A percentile compares a stretch with the other conserved stretches of the same genome.
phyloP scores from a whole-genome alignment of 2,888 invertebrate genomes.

The Scaptomyza polygonia region DNA sequence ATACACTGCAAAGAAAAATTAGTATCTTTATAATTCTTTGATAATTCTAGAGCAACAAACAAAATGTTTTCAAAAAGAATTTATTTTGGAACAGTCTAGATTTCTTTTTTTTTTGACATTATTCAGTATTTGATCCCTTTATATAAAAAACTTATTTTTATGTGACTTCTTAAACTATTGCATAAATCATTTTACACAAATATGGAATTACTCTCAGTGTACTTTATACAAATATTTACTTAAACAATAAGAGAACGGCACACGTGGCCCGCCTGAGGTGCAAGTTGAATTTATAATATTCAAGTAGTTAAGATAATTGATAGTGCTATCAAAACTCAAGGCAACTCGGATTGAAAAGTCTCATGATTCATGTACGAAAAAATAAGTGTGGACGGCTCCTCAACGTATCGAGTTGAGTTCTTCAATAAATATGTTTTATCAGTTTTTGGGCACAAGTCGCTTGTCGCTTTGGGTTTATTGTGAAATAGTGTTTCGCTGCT shows the following conservation, averaged over 20 bases:
- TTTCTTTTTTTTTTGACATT: too few species aligned
- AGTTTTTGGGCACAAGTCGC: not conserved
- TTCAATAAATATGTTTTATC: constrained; percentile 6
- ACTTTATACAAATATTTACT: not conserved
- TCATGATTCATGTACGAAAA: not conserved
- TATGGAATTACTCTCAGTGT: not conserved
- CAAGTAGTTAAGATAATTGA: not conserved
- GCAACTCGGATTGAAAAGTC: constrained; percentile 4
- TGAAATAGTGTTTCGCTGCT: constrained; percentile 17
- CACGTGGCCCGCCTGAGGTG: constrained; percentile 5
- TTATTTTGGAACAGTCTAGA: too few species aligned
- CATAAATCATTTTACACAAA: too few species aligned
- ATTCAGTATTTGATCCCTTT: too few species aligned
- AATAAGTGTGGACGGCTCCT: not conserved
- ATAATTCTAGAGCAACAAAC: too few species aligned
- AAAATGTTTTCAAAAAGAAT: too few species aligned
- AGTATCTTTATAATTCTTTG: too few species aligned
- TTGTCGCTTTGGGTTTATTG: constrained; percentile 9
- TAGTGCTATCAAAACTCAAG: constrained; percentile 4
- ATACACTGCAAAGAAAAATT: not conserved
- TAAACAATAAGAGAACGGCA: not conserved
- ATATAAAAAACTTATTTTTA: too few species aligned
- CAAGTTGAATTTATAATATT: not conserved
- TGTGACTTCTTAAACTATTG: too few species aligned
- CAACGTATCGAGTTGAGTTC: not conserved